Evolutionary conservation across 2,888 invertebrate species (phyloP), one percentile per base, ranked within the genome.

Genomic region (Mesorhabditis spiculigera): DNA sequence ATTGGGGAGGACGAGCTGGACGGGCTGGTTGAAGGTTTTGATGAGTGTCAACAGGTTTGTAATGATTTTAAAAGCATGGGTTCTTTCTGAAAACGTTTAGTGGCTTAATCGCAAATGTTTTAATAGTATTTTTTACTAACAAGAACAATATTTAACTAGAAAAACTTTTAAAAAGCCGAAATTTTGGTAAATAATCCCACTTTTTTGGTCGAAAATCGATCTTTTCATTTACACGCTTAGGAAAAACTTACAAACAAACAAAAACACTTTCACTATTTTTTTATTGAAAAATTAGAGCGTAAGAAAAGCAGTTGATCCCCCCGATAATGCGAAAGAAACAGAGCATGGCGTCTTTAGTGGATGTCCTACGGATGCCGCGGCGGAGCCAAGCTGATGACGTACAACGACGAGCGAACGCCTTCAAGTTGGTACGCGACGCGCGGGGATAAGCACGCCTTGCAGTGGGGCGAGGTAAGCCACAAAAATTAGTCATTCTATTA

Each of bases 301-400:
- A 28, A 3, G 28, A 28, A 28, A 28, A 28, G 28, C 28, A 28
- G 28, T 28, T 28, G 28, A 3, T 28, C 28, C 28, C 28, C 3
- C 28, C 28, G 28, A 28, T 28, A 28, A 28, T 28, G 28, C 28
- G 28, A 58, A 58, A 13, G 10, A 58, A 13, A 58, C 10, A 58
- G 3, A 13, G 13, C n/a, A 3, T n/a, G 3, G 58, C 3, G 28
- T 41, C 3, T 67, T 10, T 63, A 76, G 72, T 78, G 68, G 62
- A 84, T 84, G 83, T 69, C 81, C 43, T 84, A 77, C 71, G 76
- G 78, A 8, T 84, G 84, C 70, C 72, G 74, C 13, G 83, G 82
- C 65, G 84, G 83, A 41, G 77, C 75, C 16, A 28, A 3, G 28
- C 71, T 84, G 62, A 84, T 84, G 84, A 81, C 78, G 13, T 82